phyloP scores from a whole-genome alignment of 1,140 invertebrate genomes.

The Idris sp. region DNA sequence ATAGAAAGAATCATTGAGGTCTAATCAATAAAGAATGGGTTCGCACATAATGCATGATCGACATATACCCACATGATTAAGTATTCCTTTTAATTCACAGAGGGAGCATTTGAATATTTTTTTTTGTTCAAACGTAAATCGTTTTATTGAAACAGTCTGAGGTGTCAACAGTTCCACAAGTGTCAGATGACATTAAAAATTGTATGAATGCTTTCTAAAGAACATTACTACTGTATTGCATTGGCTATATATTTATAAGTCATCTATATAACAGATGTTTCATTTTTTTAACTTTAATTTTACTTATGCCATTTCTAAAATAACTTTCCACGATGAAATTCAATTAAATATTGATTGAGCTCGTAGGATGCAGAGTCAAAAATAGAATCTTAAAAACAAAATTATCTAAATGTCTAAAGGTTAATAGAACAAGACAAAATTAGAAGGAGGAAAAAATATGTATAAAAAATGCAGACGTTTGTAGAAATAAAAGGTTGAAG shows the following conservation, averaged over 20 bases:
- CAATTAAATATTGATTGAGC: too few relatives aligned
- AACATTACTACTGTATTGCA: neutral
- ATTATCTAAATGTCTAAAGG: slow-evolving; percentile 5
- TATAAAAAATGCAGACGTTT: slow-evolving; percentile 65
- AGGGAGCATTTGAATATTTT: slow-evolving; percentile 74
- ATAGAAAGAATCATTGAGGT: slow-evolving; percentile 39
- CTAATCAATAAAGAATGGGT: slow-evolving; percentile 50
- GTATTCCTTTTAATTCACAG: slow-evolving; percentile 64
- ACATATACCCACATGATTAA: slow-evolving; percentile 72
- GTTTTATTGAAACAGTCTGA: slow-evolving; percentile 67
- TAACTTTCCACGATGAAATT: too few relatives aligned
- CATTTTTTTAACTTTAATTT: too few relatives aligned
- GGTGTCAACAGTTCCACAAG: slow-evolving; percentile 28
- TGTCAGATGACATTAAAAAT: slow-evolving; percentile 24
- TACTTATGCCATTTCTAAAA: too few relatives aligned
- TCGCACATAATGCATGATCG: slow-evolving; percentile 72
- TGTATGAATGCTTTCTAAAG: slow-evolving; percentile 16
- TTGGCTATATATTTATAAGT: too few relatives aligned
- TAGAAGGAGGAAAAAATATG: slow-evolving; percentile 18
- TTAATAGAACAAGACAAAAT: slow-evolving; percentile 14
- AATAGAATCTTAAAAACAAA: too few relatives aligned
- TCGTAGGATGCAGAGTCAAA: too few relatives aligned
- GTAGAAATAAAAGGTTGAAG: slow-evolving; percentile 55
- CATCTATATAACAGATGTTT: too few relatives aligned
- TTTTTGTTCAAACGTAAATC: slow-evolving; percentile 68